Evolutionary conservation across 2,888 invertebrate species (phyloP).

Genomic region (Metalampra italica): DNA sequence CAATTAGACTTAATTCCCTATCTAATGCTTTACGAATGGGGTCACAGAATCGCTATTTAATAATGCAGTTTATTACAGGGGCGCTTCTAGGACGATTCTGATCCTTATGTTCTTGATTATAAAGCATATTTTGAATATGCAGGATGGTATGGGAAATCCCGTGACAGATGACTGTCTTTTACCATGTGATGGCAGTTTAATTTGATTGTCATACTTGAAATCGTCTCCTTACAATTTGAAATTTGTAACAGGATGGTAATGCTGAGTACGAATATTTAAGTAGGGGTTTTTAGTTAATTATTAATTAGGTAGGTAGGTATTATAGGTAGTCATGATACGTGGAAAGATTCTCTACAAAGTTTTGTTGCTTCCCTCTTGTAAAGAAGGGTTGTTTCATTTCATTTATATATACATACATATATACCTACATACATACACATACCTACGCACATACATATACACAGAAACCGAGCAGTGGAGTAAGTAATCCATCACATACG

Average conservation of each 20-base stretch:
- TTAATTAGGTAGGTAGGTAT: too few relatives aligned
- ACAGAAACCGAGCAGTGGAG: constrained; percentile 15
- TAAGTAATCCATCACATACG: constrained; percentile 38
- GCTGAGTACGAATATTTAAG: too few relatives aligned
- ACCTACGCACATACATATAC: too few relatives aligned
- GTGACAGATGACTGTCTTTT: constrained; percentile 50
- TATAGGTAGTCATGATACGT: too few relatives aligned
- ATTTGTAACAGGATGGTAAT: too few relatives aligned
- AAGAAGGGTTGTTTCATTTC: too few relatives aligned
- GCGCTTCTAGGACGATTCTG: constrained; percentile 12
- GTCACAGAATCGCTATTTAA: constrained; percentile 66
- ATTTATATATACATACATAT: too few relatives aligned
- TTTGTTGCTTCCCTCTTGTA: too few relatives aligned
- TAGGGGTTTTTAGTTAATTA: too few relatives aligned
- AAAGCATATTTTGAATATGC: not conserved
- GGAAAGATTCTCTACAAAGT: too few relatives aligned
- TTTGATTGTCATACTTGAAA: constrained; percentile 48
- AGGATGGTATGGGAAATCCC: constrained; percentile 29
- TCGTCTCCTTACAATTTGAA: constrained; percentile 13
- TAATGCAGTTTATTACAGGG: constrained; percentile 55
- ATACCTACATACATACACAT: too few relatives aligned
- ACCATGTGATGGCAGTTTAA: constrained; percentile 47
- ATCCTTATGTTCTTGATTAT: constrained; percentile 11
- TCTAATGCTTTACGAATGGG: constrained; percentile 67
- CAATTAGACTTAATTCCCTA: constrained; percentile 63